These are phyloP conservation scores for Callospermophilus lateralis DNA, from an alignment of 2,113 vertebrate genomes.

Conservation along the genomic window DNA sequence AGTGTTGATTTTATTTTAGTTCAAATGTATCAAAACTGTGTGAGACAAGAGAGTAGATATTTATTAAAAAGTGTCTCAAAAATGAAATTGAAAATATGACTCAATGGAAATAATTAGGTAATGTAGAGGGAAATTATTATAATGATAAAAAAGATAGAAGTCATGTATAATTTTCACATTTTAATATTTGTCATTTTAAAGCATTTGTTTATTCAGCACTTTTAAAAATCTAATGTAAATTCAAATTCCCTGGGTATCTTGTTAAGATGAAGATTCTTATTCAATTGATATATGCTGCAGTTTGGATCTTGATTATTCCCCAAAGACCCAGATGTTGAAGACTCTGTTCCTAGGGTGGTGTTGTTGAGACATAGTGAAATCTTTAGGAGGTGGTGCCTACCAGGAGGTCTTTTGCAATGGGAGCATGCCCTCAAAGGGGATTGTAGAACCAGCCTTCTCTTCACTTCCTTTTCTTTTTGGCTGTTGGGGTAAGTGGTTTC, in stretches of 20 bases:
- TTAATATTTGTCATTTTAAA: not conserved
- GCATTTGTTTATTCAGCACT: not conserved
- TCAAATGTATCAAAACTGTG: not conserved
- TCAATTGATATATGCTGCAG: not conserved
- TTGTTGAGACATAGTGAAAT: not conserved
- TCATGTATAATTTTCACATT: not conserved
- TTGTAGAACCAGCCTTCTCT: too few relatives aligned
- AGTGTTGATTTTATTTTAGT: not conserved
- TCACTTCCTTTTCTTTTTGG: not conserved
- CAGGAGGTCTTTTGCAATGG: not conserved
- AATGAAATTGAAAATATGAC: not conserved
- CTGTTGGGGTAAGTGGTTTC: not conserved
- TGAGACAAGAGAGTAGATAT: not conserved
- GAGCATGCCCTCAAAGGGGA: not conserved
- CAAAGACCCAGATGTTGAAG: not conserved
- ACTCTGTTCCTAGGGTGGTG: accelerated
- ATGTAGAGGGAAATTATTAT: not conserved
- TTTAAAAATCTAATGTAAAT: not conserved
- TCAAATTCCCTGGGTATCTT: not conserved
- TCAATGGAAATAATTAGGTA: not conserved
- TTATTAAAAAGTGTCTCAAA: not conserved
- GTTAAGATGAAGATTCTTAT: not conserved
- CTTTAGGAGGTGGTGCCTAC: not conserved
- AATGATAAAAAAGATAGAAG: not conserved
- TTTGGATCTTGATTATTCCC: not conserved